Percentiles rank a stretch among this genome's conserved stretches.
Conservation (phyloP, 2,113 vertebrate genomes). For the Fregata magnificens region DNA sequence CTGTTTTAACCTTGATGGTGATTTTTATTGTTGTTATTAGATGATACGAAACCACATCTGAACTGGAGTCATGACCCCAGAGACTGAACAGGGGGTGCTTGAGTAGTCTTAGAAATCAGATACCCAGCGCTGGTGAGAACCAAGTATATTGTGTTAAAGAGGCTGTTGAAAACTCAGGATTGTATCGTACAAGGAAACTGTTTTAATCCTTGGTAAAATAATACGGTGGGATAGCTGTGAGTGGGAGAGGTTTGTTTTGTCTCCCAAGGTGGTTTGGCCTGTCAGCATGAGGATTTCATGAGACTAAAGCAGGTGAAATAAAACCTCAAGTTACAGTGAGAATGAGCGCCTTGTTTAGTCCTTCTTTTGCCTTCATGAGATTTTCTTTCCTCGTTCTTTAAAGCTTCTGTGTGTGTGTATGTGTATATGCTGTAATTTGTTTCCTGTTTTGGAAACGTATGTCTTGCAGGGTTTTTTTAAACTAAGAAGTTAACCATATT, state of each 20-base stretch:
- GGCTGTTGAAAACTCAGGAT: not conserved
- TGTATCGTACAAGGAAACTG: not conserved
- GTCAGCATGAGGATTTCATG: not conserved
- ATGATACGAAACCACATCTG: not conserved
- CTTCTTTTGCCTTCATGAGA: not conserved
- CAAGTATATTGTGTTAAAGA: not conserved
- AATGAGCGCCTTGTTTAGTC: not conserved
- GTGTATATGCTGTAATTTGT: not conserved
- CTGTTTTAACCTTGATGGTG: not conserved
- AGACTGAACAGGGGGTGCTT: not conserved
- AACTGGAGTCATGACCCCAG: not conserved
- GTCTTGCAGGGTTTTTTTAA: not conserved
- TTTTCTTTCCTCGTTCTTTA: not conserved
- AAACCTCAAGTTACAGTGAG: not conserved
- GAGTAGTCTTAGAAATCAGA: not conserved
- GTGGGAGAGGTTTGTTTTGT: not conserved
- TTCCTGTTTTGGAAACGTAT: not conserved
- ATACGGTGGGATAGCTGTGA: not conserved
- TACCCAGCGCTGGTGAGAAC: not conserved
- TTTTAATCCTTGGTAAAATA: not conserved
- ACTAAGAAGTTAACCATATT: not conserved
- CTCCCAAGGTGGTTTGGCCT: not conserved
- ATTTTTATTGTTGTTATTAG: not conserved
- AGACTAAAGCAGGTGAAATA: not conserved
- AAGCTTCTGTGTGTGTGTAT: not conserved